Percentiles rank a stretch among this genome's conserved stretches.
phyloP scores from a whole-genome alignment of 92 coral and sea anemone genomes.

The Paramuricea clavata region DNA sequence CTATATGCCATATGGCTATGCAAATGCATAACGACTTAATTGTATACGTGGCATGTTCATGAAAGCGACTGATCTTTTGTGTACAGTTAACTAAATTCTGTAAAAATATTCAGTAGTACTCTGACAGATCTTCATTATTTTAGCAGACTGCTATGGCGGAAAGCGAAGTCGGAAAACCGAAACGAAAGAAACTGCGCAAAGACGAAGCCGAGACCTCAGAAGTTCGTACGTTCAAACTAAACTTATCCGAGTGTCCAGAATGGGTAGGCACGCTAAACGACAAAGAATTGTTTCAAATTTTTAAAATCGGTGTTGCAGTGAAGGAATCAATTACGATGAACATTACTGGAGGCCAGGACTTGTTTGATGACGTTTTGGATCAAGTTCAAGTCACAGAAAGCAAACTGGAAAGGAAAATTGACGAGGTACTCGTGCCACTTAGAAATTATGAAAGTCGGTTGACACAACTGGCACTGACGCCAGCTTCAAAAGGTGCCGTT shows the following conservation, averaged over 20 bases:
- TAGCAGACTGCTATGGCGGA: not conserved
- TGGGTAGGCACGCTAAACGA: slow-evolving; percentile 24
- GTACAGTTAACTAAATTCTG: too few species aligned
- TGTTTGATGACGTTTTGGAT: slow-evolving; percentile 49
- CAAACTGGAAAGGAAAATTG: not conserved
- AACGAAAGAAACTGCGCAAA: not conserved
- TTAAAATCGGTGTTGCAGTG: slow-evolving; percentile 51
- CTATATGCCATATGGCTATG: too few species aligned
- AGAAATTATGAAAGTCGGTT: not conserved
- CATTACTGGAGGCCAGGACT: slow-evolving; percentile 27
- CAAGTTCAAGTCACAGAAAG: slow-evolving; percentile 23
- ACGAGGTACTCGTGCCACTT: not conserved
- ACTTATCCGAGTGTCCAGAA: slow-evolving; percentile 12
- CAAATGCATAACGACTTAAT: too few species aligned
- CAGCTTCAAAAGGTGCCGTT: slow-evolving; percentile 49
- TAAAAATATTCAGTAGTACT: too few species aligned
- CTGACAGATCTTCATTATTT: too few species aligned
- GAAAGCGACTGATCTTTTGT: too few species aligned
- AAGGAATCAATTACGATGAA: slow-evolving; percentile 44
- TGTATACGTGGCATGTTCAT: too few species aligned
- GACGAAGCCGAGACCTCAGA: not conserved
- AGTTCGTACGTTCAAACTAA: not conserved
- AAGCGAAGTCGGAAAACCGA: not conserved
- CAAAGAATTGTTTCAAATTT: slow-evolving; percentile 6
- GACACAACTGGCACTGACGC: slow-evolving; percentile 29